phyloP scores from a whole-genome alignment of 2,888 invertebrate species.

The Tetragonisca angustula region DNA sequence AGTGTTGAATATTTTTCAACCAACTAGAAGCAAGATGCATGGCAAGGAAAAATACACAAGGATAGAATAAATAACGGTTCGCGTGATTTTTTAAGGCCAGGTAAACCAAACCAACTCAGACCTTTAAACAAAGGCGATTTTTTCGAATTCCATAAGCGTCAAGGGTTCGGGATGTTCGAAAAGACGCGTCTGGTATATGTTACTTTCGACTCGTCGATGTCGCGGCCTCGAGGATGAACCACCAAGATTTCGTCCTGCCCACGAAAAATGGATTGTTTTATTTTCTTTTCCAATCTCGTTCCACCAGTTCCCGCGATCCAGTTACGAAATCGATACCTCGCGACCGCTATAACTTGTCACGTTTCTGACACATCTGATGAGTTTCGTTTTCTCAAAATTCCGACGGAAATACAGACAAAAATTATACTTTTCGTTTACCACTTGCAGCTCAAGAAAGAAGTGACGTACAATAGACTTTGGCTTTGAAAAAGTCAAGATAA shows the following conservation, averaged over 20 bases:
- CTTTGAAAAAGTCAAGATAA: not conserved
- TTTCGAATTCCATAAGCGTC: conserved; percentile 63
- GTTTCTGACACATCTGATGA: conserved; percentile 19
- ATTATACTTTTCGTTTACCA: not conserved
- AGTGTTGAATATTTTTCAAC: too few species aligned
- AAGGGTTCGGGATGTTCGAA: conserved; percentile 76
- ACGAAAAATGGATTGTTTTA: conserved; percentile 77
- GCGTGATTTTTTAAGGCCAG: not conserved
- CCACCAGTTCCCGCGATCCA: conserved; percentile 30
- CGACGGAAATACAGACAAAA: not conserved
- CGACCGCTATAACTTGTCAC: conserved; percentile 5
- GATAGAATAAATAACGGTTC: not conserved
- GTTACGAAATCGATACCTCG: conserved; percentile 53
- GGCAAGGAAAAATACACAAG: not conserved
- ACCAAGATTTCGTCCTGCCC: conserved; percentile 62
- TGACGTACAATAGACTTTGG: too few species aligned
- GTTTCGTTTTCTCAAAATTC: conserved; percentile 8
- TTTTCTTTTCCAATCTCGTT: conserved; percentile 70
- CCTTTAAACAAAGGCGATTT: conserved; percentile 45
- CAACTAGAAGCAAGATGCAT: too few species aligned
- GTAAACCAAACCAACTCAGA: not conserved
- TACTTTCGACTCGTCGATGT: conserved; percentile 66
- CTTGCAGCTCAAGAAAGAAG: not conserved
- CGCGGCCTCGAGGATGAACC: conserved; percentile 59
- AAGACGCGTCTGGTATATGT: conserved; percentile 79